Base-by-base conservation (phyloP, 2,113 vertebrate genomes). In the Phaetusa simplex region DNA sequence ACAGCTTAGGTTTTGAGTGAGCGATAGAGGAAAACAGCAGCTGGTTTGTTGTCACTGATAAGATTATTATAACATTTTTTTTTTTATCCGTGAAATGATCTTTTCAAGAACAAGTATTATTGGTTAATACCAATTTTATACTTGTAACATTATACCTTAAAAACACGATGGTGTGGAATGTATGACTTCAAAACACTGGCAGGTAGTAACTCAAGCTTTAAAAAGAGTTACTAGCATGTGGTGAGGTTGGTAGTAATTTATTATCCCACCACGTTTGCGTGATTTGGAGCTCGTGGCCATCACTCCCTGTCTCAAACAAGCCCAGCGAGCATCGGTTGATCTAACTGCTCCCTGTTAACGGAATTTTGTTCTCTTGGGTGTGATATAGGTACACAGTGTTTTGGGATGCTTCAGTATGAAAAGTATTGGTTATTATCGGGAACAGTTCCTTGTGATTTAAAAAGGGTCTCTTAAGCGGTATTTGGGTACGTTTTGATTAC, bases 211-310 rank as follows among this genome's bases (percentile, higher is more conserved):
- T 52, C 11, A 8, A n/a, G 40, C 49, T 83, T 43, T n/a, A 4
- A n/a, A 43, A 8, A 12, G 5, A 30, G 40, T n/a, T 14, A 0
- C 32, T 59, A 22, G 40, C 42, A 4, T 9, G 9, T 1, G 0
- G 7, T 78, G 45, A 34, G 58, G 34, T 14, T 43, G 21, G 47
- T 8, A 36, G 30, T 22, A 8, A 45, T 18, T 66, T 38, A 5
- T 12, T 34, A 19, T 23, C 23, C 3, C 14, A 7, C 2, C 1
- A 3, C 7, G 15, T 87, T 40, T 67, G n/a, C 10, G 15, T 61
- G 47, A 23, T 29, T 59, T 64, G 53, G 30, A 32, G 30, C n/a
- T 52, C 7, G 3, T 7, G 58, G 53, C 27, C 53, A 6, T 82
- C 86, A 4, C 70, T 32, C 49, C 45, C 32, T 23, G 17, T 20